These are phyloP conservation scores for Shinisaurus crocodilurus DNA, from an alignment of 2,113 vertebrate species.

Conservation along the genomic window DNA sequence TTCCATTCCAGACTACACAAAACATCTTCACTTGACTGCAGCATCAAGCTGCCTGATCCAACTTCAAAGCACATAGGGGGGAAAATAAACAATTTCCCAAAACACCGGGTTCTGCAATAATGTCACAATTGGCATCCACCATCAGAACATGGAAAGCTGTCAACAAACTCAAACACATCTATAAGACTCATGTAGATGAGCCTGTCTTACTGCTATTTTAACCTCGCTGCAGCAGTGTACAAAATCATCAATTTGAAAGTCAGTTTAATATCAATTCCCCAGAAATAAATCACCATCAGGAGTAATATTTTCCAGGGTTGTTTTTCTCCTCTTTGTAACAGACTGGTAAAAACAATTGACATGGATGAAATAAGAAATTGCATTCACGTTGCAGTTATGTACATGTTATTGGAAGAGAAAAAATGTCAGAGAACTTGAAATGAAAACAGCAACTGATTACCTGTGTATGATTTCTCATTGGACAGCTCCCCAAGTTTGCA, in stretches of 20 bases:
- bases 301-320: constrained; percentile 48
- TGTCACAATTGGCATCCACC: constrained; percentile 29
- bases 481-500: constrained; percentile 32
- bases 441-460: constrained; percentile 62
- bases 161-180: constrained; percentile 47
- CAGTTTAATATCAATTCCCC: constrained; percentile 32
- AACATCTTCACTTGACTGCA: constrained; percentile 15
- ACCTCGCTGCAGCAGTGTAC: constrained; percentile 17
- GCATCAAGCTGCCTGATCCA: constrained; percentile 11
- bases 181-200: constrained; percentile 45
- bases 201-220: constrained; percentile 41
- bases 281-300: constrained; percentile 41
- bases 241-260: constrained; percentile 49
- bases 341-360: constrained; percentile 17
- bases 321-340: background rate
- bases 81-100: constrained; percentile 35
- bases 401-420: background rate
- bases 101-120: constrained; percentile 50
- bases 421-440: background rate
- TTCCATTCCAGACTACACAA: background rate
- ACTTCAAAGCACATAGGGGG: constrained; percentile 18
- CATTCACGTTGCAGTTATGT: background rate
- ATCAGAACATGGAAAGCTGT: constrained; percentile 22
- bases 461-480: constrained; percentile 43
- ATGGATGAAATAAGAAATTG: constrained; percentile 40